Evolutionary conservation across 2,113 vertebrate species (phyloP), one percentile per base, ranked within the genome.

Genomic region (Notarius quadriscutis): DNA sequence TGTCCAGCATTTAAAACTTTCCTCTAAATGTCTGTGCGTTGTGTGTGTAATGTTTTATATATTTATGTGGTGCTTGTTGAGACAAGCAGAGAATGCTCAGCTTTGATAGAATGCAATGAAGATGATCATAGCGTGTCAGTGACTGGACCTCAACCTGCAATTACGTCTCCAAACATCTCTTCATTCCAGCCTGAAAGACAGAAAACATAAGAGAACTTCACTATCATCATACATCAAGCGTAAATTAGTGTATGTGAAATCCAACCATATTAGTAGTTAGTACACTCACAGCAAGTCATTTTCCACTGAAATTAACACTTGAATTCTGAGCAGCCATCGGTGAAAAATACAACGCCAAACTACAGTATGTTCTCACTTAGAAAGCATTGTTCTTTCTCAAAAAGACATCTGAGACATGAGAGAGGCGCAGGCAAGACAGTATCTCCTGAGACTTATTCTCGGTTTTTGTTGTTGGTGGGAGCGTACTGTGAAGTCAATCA

Each of bases 61-160:
- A 51, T 30, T 30, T 41, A 83, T 87, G 34, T 50, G 22, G 51
- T 55, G 15, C 90, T 62, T 90, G 91, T 87, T 78, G 69, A 82
- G 51, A 71, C 90, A 77, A 22, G 89, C 58, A 53, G 5, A 87
- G 81, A 86, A 87, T 85, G 72, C 55, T 74, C 17, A 58, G 22
- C 30, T 67, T n/a, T 12, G 25, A 27, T 62, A 84, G 72, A 50
- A 22, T 30, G 27, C 25, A 50, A 62, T 84, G 67, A 80, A 79
- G 77, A 86, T 74, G 63, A 86, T 83, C 71, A 65, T 74, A 85
- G 30, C n/a, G 17, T 86, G 50, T 83, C 55, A 87, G 84, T 51
- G 83, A 85, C 88, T 85, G 81, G 75, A 85, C 72, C 81, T 84
- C 65, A 88, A 85, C 85, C 83, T 80, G 63, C 79, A 90, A 89